Base-by-base conservation (phyloP, 2,113 vertebrate species). In the Podiceps cristatus region DNA sequence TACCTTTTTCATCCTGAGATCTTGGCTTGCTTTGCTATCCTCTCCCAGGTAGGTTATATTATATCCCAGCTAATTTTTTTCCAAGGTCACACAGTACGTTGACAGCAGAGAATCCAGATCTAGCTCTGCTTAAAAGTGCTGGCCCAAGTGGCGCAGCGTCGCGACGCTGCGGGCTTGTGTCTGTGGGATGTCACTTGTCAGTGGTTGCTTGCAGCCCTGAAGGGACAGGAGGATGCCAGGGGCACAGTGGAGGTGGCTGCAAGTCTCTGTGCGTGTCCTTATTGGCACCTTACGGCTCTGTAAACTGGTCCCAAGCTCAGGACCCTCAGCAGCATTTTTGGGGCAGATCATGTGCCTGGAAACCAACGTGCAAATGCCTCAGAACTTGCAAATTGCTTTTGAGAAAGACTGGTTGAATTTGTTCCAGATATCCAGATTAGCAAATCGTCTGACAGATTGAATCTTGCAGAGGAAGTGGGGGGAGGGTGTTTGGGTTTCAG, bases 201-300 rank as follows among this genome's bases (percentile, higher is more conserved):
- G 56, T 60, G 8, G 25, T 11, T 2, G 1, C 33, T 59, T 1
- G 2, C 47, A 71, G 45, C 52, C 60, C 62, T 49, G 10, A 12
- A 52, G 71, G 17, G 71, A 35, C 24, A 59, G 47, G 42, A 44
- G 10, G 24, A 6, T 73, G 67, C 53, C 68, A 68, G 63, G 77
- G 73, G 27, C 44, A 42, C 0, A 0, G 68, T 11, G 62, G 62
- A 31, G n/a, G 53, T 49, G 76, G 62, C 71, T 62, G 66, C 42
- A 31, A 37, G 44, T 50, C 18, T 58, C 49, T 53, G 47, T 59
- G 35, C 23, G 2, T 3, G 22, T 47, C 76, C 49, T 59, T 42
- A 18, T 55, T 1, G 5, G 27, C 10, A 23, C 1, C 0, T 23
- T 27, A 14, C 0, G 4, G 62, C 27, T 81, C n/a, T 17, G 15